A percentile compares a stretch with the other conserved stretches of the same genome.
Evolutionary conservation across 2,888 invertebrate species (phyloP).

Genomic region (Acheta domesticus): DNA sequence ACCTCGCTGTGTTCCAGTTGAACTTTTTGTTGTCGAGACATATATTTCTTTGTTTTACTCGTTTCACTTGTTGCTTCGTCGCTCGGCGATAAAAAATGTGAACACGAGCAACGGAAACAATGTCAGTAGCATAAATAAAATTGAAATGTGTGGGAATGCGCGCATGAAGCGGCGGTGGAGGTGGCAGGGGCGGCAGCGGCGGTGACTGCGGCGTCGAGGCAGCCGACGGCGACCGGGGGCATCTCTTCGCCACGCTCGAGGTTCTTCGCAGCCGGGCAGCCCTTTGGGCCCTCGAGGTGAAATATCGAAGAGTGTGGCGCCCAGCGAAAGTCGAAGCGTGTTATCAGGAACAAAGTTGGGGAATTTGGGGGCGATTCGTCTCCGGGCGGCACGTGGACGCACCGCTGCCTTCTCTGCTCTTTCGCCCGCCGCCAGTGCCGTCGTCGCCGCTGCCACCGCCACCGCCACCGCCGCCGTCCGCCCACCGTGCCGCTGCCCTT

Average conservation of each 20-base stretch:
- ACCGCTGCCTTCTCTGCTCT: not conserved
- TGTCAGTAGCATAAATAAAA: slow-evolving; percentile 18
- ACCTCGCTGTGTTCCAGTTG: slow-evolving; percentile 18
- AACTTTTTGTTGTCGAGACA: slow-evolving; percentile 18
- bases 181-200: not conserved
- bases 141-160: not conserved
- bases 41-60: slow-evolving; percentile 10
- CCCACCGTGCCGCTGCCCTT: not conserved
- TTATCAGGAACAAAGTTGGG: slow-evolving; percentile 10
- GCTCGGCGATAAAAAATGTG: not conserved
- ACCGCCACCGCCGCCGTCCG: not conserved
- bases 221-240: not conserved
- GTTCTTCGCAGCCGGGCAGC: no score
- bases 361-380: slow-evolving; percentile 18
- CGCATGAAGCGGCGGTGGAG: not conserved
- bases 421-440: not conserved
- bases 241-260: no score
- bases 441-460: not conserved
- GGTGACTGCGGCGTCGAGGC: not conserved
- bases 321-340: not conserved
- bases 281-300: not conserved
- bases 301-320: not conserved
- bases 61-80: slow-evolving; percentile 11
- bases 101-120: not conserved
- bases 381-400: not conserved